phyloP scores from a whole-genome alignment of 2,113 vertebrate genomes.

The Silurus meridionalis region DNA sequence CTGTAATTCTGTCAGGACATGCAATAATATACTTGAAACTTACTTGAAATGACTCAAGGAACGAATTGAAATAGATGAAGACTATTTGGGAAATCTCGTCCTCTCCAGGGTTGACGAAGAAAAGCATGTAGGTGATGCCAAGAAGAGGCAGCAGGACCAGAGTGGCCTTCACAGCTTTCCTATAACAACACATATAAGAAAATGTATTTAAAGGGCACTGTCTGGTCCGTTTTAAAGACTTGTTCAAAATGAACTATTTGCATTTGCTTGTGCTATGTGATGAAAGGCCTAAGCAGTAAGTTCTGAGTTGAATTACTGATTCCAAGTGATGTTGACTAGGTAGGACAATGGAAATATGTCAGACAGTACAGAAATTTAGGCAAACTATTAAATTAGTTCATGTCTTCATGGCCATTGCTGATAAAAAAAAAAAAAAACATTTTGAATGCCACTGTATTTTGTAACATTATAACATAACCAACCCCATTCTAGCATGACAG shows the following conservation, averaged over 20 bases:
- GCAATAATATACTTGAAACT: background rate
- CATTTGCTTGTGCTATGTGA: background rate
- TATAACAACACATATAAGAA: constrained; percentile 53
- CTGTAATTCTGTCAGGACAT: background rate
- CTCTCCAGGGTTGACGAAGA: constrained; percentile 96
- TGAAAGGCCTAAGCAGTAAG: background rate
- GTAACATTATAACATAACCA: background rate
- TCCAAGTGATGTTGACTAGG: background rate
- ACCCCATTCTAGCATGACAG: background rate
- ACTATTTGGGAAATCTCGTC: constrained; percentile 92
- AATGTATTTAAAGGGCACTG: background rate
- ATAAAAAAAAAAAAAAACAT: background rate
- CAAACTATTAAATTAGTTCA: background rate
- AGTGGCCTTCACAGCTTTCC: constrained; percentile 97
- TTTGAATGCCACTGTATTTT: background rate
- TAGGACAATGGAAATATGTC: background rate
- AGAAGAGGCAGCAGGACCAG: constrained; percentile 94
- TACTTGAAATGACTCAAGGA: constrained; percentile 98
- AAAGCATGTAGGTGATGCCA: constrained; percentile 98
- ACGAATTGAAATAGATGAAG: constrained; percentile 98
- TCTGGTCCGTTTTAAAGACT: background rate
- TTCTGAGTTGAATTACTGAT: background rate
- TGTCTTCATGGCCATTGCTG: background rate
- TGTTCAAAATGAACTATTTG: background rate
- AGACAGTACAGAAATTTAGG: background rate